A percentile compares a stretch with the other conserved stretches of the same genome.
Conservation (phyloP, 1,140 invertebrate genomes). For the Micrasema longulum region DNA sequence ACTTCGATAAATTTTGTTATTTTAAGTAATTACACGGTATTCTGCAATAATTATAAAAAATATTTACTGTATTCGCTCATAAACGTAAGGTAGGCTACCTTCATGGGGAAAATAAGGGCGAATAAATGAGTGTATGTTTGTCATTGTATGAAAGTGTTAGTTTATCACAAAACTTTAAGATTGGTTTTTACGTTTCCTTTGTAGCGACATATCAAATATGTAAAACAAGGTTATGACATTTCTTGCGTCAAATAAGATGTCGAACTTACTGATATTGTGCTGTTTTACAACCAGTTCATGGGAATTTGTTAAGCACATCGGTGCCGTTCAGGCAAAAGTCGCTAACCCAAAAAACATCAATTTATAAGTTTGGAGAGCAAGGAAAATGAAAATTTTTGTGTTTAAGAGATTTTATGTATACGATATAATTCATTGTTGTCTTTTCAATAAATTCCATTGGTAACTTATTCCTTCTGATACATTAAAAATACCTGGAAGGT, state of each 20-base stretch:
- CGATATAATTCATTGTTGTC: neutral
- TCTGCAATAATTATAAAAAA: neutral
- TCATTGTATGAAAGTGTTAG: no score
- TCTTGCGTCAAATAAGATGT: no score
- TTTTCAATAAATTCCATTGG: no score
- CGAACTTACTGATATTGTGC: neutral
- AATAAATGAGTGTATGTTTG: neutral
- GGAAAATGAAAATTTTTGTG: neutral
- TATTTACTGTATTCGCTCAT: neutral
- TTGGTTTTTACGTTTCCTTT: neutral
- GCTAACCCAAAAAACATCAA: no score
- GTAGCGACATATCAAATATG: neutral
- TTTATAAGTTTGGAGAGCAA: neutral
- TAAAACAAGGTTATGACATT: neutral
- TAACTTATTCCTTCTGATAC: no score
- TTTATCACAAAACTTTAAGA: no score
- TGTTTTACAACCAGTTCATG: neutral
- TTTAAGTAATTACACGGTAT: neutral
- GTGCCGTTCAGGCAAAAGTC: no score
- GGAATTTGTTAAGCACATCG: neutral
- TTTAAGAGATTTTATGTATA: neutral
- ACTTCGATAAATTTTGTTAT: no score
- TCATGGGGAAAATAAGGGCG: neutral
- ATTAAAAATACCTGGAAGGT: no score
- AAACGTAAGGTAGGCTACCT: neutral